phyloP scores from a whole-genome alignment of 2,888 invertebrate species.

The Pecten maximus region DNA sequence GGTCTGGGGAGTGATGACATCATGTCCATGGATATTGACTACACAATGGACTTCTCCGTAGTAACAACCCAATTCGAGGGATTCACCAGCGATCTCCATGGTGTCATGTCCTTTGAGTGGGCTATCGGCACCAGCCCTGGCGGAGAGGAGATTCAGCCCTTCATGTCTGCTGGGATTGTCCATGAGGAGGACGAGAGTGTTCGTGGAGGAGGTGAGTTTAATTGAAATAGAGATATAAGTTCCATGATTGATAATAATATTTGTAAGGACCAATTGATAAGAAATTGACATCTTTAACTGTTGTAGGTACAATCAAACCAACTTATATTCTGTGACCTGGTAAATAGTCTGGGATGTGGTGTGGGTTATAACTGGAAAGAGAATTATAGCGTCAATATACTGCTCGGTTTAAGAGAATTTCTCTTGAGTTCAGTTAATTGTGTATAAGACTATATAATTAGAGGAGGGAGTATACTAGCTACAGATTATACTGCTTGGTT shows the following conservation, averaged over 20 bases:
- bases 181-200: conserved; percentile 55
- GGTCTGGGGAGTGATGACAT: not conserved
- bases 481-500: no score
- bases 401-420: no score
- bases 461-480: no score
- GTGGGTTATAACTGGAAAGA: no score
- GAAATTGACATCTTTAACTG: no score
- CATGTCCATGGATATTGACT: conserved; percentile 60
- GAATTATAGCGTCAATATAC: no score
- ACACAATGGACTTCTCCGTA: conserved; percentile 58
- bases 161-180: conserved; percentile 59
- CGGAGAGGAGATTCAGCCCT: conserved; percentile 65
- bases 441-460: no score
- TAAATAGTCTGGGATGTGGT: no score
- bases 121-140: conserved; percentile 68
- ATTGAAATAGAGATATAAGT: not conserved
- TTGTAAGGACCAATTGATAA: not conserved
- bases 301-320: no score
- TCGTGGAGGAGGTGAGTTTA: conserved; percentile 57
- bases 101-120: conserved; percentile 67
- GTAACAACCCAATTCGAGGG: conserved; percentile 67
- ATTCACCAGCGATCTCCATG: conserved; percentile 66
- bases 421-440: no score
- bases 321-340: no score
- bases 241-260: not conserved